Conservation (phyloP, 2,888 invertebrate genomes). For the Operophtera brumata region DNA sequence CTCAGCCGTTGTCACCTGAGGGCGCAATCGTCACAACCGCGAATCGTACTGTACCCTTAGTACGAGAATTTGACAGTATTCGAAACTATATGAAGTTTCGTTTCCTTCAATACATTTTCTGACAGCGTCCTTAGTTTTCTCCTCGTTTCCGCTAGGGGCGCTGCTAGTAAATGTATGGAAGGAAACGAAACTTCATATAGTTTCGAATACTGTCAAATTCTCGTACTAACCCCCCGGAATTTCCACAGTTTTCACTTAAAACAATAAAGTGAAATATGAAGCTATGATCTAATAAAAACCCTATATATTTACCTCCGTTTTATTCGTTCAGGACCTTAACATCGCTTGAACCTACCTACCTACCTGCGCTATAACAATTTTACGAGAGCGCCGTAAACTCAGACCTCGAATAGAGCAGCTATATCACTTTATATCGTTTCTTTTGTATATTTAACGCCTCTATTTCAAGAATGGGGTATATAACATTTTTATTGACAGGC, state of each 20-base stretch:
- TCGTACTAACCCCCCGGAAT: too few species aligned
- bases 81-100: too few species aligned
- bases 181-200: too few species aligned
- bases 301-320: conserved; percentile 61
- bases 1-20: too few species aligned
- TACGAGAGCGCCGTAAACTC: conserved; percentile 50
- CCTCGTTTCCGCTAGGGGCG: too few species aligned
- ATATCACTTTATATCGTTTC: conserved; percentile 71
- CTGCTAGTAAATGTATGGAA: too few species aligned
- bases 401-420: conserved; percentile 53
- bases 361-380: conserved; percentile 67
- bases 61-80: too few species aligned
- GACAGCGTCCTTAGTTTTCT: too few species aligned
- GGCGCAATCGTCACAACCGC: too few species aligned
- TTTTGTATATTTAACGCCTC: conserved; percentile 74
- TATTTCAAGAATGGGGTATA: conserved; percentile 44
- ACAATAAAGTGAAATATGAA: conserved; percentile 50
- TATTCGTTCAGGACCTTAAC: conserved; percentile 57
- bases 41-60: too few species aligned
- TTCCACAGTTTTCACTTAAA: conserved; percentile 6
- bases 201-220: too few species aligned
- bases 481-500: conserved; percentile 43
- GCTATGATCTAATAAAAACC: conserved; percentile 67
- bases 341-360: conserved; percentile 52
- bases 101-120: too few species aligned